A percentile compares a stretch with the other conserved stretches of the same genome.
These are phyloP conservation scores for Trissolcus basalis DNA, from an alignment of 1,140 invertebrate species.

Conservation along the genomic window DNA sequence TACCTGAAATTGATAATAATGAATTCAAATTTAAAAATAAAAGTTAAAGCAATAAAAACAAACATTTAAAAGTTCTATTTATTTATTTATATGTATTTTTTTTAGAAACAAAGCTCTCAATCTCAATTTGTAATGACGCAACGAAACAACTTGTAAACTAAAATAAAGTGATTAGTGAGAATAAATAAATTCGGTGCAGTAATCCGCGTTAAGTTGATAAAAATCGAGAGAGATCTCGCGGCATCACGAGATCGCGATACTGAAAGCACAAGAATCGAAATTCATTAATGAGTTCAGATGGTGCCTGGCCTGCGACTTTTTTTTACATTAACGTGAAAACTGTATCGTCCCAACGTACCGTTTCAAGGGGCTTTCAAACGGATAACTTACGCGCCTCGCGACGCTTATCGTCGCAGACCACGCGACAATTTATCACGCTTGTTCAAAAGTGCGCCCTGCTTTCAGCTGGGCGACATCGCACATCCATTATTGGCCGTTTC, in stretches of 20 bases:
- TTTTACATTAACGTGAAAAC: too few relatives aligned
- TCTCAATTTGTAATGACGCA: constrained; percentile 31
- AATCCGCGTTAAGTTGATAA: constrained; percentile 49
- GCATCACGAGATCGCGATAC: constrained; percentile 61
- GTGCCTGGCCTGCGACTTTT: constrained; percentile 27
- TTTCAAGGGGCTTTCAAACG: too few relatives aligned
- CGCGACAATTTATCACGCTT: constrained; percentile 56
- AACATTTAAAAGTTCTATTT: neutral
- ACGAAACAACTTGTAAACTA: constrained; percentile 15
- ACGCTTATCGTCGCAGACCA: constrained; percentile 57
- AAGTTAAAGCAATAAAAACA: neutral
- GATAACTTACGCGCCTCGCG: too few relatives aligned
- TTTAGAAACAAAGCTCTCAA: neutral
- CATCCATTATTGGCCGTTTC: constrained; percentile 36
- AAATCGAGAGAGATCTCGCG: constrained; percentile 52
- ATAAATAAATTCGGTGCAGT: constrained; percentile 44
- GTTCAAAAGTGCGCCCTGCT: neutral
- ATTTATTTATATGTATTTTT: too few relatives aligned
- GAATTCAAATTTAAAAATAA: neutral
- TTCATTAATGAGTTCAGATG: constrained; percentile 64
- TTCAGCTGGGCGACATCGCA: constrained; percentile 43
- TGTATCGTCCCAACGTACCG: too few relatives aligned
- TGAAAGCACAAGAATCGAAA: constrained; percentile 70
- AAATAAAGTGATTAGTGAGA: constrained; percentile 35
- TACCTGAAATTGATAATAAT: neutral